These are phyloP conservation scores for Anthopleura xanthogrammica DNA, from an alignment of 92 coral and sea anemone genomes.

Conservation along the genomic window DNA sequence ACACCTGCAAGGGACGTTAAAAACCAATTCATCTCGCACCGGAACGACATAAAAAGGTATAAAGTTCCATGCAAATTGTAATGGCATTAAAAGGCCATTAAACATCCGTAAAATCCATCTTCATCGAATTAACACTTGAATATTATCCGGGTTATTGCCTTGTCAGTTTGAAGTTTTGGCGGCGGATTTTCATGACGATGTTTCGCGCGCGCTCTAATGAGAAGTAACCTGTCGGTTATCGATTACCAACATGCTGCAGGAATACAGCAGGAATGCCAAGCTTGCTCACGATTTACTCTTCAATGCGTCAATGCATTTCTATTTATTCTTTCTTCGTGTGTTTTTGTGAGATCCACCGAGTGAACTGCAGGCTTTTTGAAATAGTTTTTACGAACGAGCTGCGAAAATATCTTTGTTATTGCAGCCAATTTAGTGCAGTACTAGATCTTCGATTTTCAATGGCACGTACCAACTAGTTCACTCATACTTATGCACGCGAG, in stretches of 20 bases:
- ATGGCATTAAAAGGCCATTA: conserved; percentile 18
- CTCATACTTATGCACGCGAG: too few relatives aligned
- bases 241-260: background rate
- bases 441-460: too few relatives aligned
- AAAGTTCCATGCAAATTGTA: conserved; percentile 35
- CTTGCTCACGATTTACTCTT: background rate
- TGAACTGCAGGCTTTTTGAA: too few relatives aligned
- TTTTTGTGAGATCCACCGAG: too few relatives aligned
- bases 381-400: too few relatives aligned
- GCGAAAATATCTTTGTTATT: too few relatives aligned
- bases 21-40: conserved; percentile 9
- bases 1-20: conserved; percentile 10
- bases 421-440: too few relatives aligned
- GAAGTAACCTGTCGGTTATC: background rate
- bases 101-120: conserved; percentile 19
- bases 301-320: background rate
- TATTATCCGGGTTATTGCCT: conserved; percentile 11
- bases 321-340: background rate
- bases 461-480: too few relatives aligned
- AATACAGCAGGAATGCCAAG: background rate
- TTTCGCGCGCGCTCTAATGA: conserved; percentile 11
- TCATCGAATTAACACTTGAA: conserved; percentile 19
- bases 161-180: conserved; percentile 13
- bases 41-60: conserved; percentile 22
- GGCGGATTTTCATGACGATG: conserved; percentile 4